Evolutionary conservation across 2,797 vertebrate genomes (phyloP).

Genomic region (Potorous gilbertii): DNA sequence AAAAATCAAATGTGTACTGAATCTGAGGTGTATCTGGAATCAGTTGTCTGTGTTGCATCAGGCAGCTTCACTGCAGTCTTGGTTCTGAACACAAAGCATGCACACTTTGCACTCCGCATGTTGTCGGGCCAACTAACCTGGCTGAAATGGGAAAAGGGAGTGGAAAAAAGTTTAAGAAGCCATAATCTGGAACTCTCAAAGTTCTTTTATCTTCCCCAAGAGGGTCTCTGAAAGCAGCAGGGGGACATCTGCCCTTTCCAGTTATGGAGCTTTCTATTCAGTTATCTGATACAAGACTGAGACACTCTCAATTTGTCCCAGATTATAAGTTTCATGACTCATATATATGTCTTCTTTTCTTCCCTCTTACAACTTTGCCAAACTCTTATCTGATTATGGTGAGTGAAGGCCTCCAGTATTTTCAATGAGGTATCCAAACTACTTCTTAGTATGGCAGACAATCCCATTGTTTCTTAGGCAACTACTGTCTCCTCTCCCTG

Average conservation of each 20-base stretch:
- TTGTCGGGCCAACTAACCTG: too few relatives aligned
- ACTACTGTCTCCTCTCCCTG: neutral
- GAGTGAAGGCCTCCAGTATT: neutral
- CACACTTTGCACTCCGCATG: too few relatives aligned
- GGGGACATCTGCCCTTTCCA: neutral
- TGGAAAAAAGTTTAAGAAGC: neutral
- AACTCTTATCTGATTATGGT: neutral
- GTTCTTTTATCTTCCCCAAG: neutral
- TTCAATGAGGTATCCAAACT: neutral
- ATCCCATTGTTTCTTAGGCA: neutral
- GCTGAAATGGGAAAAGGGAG: too few relatives aligned
- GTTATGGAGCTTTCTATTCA: neutral
- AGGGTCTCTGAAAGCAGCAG: neutral
- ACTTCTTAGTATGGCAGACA: accelerated
- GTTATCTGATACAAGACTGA: neutral
- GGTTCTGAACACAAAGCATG: too few relatives aligned
- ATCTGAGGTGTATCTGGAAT: too few relatives aligned
- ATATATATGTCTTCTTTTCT: neutral
- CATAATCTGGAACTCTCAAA: neutral
- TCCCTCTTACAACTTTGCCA: neutral
- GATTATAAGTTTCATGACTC: neutral
- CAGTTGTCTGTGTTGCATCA: too few relatives aligned
- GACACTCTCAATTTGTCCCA: neutral
- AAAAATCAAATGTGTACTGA: too few relatives aligned
- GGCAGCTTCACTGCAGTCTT: too few relatives aligned